Evolutionary conservation across 2,888 invertebrate species (phyloP).

Genomic region (Epirrhoe alternata): DNA sequence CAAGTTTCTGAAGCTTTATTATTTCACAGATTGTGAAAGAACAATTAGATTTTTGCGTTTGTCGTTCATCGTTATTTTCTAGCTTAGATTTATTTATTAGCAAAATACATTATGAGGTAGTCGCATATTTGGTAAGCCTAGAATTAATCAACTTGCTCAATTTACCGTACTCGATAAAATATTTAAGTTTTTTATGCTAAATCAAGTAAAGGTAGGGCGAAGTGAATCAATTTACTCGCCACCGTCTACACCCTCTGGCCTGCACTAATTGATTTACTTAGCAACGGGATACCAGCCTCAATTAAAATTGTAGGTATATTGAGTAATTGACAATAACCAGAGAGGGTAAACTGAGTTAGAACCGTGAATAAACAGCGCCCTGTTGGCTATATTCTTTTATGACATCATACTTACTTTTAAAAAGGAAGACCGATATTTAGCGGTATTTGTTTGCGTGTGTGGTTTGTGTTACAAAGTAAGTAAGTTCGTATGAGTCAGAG

Average conservation of each 20-base stretch:
- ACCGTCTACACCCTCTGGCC: slow-evolving; percentile 56
- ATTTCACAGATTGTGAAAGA: no score
- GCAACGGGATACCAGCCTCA: slow-evolving; percentile 70
- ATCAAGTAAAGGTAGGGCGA: slow-evolving; percentile 52
- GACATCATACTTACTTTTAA: background rate
- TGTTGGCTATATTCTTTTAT: background rate
- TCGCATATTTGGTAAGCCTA: background rate
- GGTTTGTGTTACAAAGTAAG: no score
- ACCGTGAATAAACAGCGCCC: slow-evolving; percentile 14
- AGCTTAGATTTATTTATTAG: no score
- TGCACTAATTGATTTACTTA: slow-evolving; percentile 81
- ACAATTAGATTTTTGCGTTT: no score
- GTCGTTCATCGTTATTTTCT: no score
- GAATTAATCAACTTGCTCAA: background rate
- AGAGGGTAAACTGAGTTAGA: slow-evolving; percentile 52
- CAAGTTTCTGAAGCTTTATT: no score
- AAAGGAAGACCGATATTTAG: background rate
- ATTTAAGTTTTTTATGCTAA: slow-evolving; percentile 32
- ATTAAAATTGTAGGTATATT: slow-evolving; percentile 69
- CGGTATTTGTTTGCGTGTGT: no score
- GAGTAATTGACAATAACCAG: slow-evolving; percentile 64
- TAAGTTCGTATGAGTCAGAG: no score
- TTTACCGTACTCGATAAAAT: slow-evolving; percentile 17
- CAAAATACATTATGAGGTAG: background rate
- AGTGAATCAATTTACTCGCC: slow-evolving; percentile 65